Base-by-base conservation (phyloP, 2,888 invertebrate genomes). In the Thereva unica region DNA sequence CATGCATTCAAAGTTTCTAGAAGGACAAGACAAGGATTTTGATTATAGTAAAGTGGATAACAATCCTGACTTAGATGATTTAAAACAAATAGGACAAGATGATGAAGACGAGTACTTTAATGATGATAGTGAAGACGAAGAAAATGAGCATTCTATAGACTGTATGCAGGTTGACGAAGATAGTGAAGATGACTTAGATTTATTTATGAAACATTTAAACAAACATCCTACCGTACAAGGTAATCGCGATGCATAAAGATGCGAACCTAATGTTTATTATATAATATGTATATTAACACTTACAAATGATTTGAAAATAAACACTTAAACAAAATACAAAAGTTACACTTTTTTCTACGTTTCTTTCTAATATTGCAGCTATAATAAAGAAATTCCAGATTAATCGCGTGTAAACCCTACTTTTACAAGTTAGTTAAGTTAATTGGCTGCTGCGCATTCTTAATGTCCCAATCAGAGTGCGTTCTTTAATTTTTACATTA, bases 41-140 rank as follows among this genome's bases (percentile, higher is more conserved):
- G 92, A 96, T 80, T 96, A 96, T 76, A 83, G 86, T 45, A 82
- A 84, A 70, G 89, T 96, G 4, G 95, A 96, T 78, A 84, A 88
- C 72, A 90, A 94, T 82, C 86, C 89, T 50, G 87, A 88, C 63
- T 91, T 91, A 79, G 95, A 96, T 79, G 85, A 88, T 73, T 77
- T 89, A 69, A 88, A 89, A 67, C 85, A 90, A 63, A 80, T 88
- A 68, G 87, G 87, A 49, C 88, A 88, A 74, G 95, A 96, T 80
- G 91, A 89, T 71, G 93, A 96, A 80, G 95, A 96, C 73, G 89
- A 88, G 76, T 96, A 96, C 78, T 96, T 96, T 82, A 93, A 94
- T 78, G 88, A 89, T 4, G 93, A 93, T 78, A 85, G 87, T 37
- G 88, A 89, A 71, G 87, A 88, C 71, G 82, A 82, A 49, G 72